Conservation (phyloP, 2,888 invertebrate species). For the Tipula vernalis region DNA sequence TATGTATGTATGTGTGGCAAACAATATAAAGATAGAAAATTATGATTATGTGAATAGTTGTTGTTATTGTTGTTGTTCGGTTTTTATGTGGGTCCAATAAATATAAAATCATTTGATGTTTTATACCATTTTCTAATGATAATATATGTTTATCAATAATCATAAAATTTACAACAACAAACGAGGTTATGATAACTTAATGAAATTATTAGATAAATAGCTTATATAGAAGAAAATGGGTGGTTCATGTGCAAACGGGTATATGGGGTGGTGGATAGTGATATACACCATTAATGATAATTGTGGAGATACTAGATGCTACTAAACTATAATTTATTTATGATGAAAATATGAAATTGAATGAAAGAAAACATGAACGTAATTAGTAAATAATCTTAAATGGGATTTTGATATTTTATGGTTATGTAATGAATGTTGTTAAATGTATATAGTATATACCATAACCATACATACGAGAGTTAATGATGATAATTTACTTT, state of each 20-base stretch:
- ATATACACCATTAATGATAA: background rate
- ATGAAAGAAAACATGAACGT: constrained; percentile 4
- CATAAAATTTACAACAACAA: background rate
- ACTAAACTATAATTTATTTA: background rate
- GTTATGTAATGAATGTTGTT: background rate
- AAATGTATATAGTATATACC: background rate
- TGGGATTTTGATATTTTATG: constrained; percentile 4
- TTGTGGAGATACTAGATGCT: background rate
- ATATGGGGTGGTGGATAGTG: background rate
- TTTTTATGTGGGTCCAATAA: background rate
- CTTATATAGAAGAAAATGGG: background rate
- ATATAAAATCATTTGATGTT: background rate
- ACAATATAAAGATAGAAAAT: background rate
- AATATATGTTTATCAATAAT: constrained; percentile 4
- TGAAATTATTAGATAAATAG: background rate
- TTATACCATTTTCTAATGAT: background rate
- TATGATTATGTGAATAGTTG: background rate
- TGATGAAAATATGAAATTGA: background rate
- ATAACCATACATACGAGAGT: background rate
- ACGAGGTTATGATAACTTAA: background rate
- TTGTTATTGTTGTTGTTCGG: background rate
- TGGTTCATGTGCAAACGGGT: background rate
- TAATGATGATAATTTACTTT: background rate
- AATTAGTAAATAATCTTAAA: background rate
- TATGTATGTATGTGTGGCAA: background rate